Evolutionary conservation across 2,888 invertebrate species (phyloP), one percentile per base, ranked within the genome.

Genomic region (Cosmopolites sordidus): DNA sequence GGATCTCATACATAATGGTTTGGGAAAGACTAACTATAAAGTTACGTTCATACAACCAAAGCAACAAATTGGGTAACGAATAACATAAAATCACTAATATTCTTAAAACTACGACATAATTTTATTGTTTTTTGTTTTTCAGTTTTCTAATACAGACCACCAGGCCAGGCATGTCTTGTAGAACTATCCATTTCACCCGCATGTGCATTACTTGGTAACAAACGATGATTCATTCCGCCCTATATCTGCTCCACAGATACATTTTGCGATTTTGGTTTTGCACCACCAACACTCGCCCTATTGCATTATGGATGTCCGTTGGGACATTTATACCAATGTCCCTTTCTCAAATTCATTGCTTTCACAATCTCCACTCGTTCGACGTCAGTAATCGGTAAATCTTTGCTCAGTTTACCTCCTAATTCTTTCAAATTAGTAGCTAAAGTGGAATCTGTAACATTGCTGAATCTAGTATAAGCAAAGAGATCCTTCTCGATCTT

Each of bases 291-390:
- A 87, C 2, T 83, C 81, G 0, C 76, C 76, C 79, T 55, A 87
- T 84, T 29, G 77, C 78, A 67, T 86, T n/a, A 87, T 29, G 75
- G 66, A 68, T 87, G 86, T 0, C 84, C 85, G 60, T 86, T 84
- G 0, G 80, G 81, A 70, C 87, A 88, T 67, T 82, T 82, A 69
- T 75, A 87, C 87, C 87, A 87, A 62, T 81, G 82, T 0, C 85
- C 86, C 41, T 75, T 73, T 39, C 66, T 70, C 22, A 82, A 63
- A 0, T 75, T 78, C 58, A 85, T 76, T 0, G 83, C 84, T 61
- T 68, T 63, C 0, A 83, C 75, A 42, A 86, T 78, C 71, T 79
- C 66, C 14, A 67, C 63, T 16, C 33, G 45, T 54, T 59, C 59
- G 3, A 16, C 42, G 15, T 56, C 56, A 8, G 54, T 58, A 12